Evolutionary conservation across 1,140 invertebrate genomes (phyloP).

Genomic region (Pseudomyrmex concolor): DNA sequence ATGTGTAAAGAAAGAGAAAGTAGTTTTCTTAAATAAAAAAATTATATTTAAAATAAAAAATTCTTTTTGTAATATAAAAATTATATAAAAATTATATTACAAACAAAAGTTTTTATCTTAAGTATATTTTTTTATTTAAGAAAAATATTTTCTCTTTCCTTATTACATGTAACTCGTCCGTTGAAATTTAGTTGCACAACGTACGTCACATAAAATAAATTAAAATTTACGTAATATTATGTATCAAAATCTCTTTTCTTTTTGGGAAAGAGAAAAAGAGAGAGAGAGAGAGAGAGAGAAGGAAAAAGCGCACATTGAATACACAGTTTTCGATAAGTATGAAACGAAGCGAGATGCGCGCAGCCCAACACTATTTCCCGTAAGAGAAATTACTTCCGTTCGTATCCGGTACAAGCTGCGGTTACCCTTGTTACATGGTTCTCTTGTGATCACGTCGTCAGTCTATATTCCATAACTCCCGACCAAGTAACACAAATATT

Average conservation of each 20-base stretch:
- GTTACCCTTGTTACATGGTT: conserved; percentile 41
- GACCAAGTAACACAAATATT: conserved; percentile 52
- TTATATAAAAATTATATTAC: neutral
- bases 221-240: neutral
- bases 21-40: neutral
- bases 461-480: conserved; percentile 20
- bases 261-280: conserved; percentile 30
- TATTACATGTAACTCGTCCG: no score
- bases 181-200: no score
- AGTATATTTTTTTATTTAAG: neutral
- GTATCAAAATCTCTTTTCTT: conserved; percentile 27
- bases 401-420: conserved; percentile 30
- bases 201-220: neutral
- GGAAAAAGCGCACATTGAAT: conserved; percentile 5
- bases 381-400: conserved; percentile 51
- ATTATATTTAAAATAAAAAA: neutral
- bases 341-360: conserved; percentile 47
- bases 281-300: conserved; percentile 20
- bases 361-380: conserved; percentile 21
- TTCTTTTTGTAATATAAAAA: neutral
- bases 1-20: no score
- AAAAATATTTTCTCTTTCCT: no score
- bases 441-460: conserved; percentile 43
- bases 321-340: conserved; percentile 41
- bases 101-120: neutral